Evolutionary conservation across 1,140 invertebrate species (phyloP), one percentile per base, ranked within the genome.

Genomic region (Ganaspis sp.): DNA sequence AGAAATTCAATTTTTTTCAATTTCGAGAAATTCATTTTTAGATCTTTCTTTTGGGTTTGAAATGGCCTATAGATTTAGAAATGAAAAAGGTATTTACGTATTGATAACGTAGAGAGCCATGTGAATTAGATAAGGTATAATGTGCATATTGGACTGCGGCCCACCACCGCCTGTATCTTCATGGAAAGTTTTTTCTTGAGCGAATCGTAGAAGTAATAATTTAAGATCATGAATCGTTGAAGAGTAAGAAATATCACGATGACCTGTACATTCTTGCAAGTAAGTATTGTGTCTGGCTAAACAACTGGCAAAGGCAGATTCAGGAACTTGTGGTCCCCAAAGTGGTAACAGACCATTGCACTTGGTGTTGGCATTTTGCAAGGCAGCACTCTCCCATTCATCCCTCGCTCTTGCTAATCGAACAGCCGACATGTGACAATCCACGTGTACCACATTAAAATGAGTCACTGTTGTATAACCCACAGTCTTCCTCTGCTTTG

Each of bases 361-460:
- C 77, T 97, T 96, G 0, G 98, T 99, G 85, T 99, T 99, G 0
- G 98, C 98, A 91, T 99, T 99, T 90, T 99, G 98, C 53, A 99
- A 92, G 4, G 98, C 97, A 0, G 98, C 98, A 76, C 97, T 98
- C 88, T 99, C 98, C 98, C 98, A 99, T 91, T 99, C 98, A 85
- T 99, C 98, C 74, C 98, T 94, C 0, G 93, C 93, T 8, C 94
- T 92, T 0, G 94, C 94, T 19, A 94, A 86, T 38, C 94, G 91
- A 40, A 99, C 98, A 69, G 98, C 98, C 9, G 97, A 97, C 93
- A 98, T 97, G 90, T 99, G 98, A 88, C 98, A 99, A 88, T 99
- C 98, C 11, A 99, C 95, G 91, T 99, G 98, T 4, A 99, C 97
- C 11, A 99, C 95, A 91, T 99, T 99, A 91, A 99, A 99, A 92